Evolutionary conservation across 2,797 vertebrate species (phyloP).

Genomic region (Tenualosa thibaudeaui): DNA sequence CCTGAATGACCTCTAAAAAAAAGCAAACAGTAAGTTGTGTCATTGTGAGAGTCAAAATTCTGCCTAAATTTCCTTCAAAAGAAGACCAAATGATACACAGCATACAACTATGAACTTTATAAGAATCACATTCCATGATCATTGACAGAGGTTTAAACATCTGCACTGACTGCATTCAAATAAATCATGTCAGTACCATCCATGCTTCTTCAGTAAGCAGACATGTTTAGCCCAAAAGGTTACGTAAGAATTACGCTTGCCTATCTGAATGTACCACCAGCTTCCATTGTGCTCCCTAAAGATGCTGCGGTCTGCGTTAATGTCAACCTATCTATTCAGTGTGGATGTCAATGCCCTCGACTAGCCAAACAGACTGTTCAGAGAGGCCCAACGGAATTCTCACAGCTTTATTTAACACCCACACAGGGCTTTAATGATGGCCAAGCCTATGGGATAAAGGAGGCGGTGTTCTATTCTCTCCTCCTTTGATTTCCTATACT

Average conservation of each 20-base stretch:
- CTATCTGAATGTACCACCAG: constrained; percentile 1
- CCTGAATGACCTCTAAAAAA: no score
- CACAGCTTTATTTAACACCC: constrained; percentile 13
- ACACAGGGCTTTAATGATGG: constrained; percentile 27
- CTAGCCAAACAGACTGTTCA: not conserved
- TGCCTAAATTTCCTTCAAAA: no score
- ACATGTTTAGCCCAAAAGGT: not conserved
- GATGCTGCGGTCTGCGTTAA: constrained; percentile 5
- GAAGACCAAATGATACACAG: no score
- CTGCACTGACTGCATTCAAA: no score
- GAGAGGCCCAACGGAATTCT: not conserved
- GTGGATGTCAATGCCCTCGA: not conserved
- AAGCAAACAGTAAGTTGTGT: no score
- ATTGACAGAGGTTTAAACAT: no score
- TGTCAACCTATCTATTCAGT: constrained; percentile 19
- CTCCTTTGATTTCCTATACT: constrained; percentile 33
- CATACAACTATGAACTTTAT: no score
- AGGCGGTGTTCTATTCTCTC: constrained; percentile 19
- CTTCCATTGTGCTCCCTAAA: not conserved
- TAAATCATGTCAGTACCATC: no score
- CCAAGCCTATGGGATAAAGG: constrained; percentile 19
- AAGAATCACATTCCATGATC: no score
- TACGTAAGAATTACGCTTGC: not conserved
- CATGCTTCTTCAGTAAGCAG: not conserved
- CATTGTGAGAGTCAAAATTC: no score